Percentiles rank a stretch among this genome's conserved stretches.
These are phyloP conservation scores for Aphidius gifuensis DNA, from an alignment of 1,140 invertebrate genomes.

Conservation along the genomic window DNA sequence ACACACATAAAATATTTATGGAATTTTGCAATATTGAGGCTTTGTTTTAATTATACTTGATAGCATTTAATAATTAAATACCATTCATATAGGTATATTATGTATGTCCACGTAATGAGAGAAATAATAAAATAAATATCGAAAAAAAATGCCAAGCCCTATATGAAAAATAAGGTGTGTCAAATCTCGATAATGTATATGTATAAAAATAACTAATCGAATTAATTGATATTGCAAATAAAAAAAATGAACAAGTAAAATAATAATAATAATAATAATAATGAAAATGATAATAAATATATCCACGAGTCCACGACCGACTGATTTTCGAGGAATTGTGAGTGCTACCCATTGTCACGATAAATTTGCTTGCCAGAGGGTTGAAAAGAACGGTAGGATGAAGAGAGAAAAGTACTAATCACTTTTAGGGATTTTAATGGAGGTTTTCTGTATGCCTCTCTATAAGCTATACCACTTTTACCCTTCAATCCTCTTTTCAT, in stretches of 20 bases:
- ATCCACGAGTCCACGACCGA: not conserved
- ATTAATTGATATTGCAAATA: conserved; percentile 26
- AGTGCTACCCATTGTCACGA: conserved; percentile 18
- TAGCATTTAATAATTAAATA: not conserved
- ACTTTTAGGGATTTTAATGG: conserved; percentile 57
- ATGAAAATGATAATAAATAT: not conserved
- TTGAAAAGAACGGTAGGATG: conserved; percentile 15
- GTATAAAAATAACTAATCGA: conserved; percentile 10
- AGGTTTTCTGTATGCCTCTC: conserved; percentile 55
- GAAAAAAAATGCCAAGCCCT: conserved; percentile 18
- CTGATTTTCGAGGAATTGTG: conserved; percentile 7
- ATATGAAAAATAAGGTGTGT: conserved; percentile 16
- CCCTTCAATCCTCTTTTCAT: not conserved
- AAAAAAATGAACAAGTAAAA: conserved; percentile 7
- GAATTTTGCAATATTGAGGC: no score
- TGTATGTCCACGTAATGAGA: not conserved
- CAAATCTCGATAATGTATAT: conserved; percentile 21
- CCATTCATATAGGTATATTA: not conserved
- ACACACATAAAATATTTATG: not conserved
- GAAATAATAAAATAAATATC: conserved; percentile 17
- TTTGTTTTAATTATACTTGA: no score
- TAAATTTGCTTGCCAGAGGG: conserved; percentile 15
- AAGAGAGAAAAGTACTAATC: conserved; percentile 48
- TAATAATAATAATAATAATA: not conserved
- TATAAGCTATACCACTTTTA: conserved; percentile 17